Conservation (phyloP, 2,113 vertebrate species). For the Varanus komodoensis region DNA sequence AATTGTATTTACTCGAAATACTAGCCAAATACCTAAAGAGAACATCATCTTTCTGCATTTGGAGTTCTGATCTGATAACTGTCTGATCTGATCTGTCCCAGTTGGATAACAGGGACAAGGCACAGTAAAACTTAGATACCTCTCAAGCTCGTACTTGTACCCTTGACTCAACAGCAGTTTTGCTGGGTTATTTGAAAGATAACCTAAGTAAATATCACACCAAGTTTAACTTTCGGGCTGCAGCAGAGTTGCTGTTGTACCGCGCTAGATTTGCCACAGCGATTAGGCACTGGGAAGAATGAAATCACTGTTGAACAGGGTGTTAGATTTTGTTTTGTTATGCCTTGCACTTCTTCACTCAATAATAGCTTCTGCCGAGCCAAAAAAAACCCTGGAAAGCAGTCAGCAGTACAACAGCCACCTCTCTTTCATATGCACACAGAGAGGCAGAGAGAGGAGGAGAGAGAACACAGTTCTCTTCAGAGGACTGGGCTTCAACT, state of each 20-base stretch:
- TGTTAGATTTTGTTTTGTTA: too few relatives aligned
- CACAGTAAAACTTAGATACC: conserved; percentile 40
- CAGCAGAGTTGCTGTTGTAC: neutral
- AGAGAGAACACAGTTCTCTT: too few relatives aligned
- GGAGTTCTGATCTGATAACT: neutral
- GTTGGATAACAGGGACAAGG: neutral
- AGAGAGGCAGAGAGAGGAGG: neutral
- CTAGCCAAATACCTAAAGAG: neutral
- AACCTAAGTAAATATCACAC: neutral
- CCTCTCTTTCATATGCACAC: conserved; percentile 70
- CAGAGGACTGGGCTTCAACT: too few relatives aligned
- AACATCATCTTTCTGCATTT: neutral
- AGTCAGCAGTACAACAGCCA: conserved; percentile 80
- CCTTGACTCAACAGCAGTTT: neutral
- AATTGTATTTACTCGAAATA: neutral
- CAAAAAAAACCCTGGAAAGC: conserved; percentile 85
- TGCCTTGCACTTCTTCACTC: neutral
- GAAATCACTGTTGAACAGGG: neutral
- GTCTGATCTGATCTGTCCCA: too few relatives aligned
- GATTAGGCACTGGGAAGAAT: neutral
- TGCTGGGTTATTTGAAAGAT: neutral
- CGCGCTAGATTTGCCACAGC: neutral
- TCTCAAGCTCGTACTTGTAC: conserved; percentile 16
- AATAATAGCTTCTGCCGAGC: conserved; percentile 74
- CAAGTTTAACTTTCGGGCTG: neutral